Conservation (phyloP, 2,797 vertebrate species). For the Sphenopsis melanotis region DNA sequence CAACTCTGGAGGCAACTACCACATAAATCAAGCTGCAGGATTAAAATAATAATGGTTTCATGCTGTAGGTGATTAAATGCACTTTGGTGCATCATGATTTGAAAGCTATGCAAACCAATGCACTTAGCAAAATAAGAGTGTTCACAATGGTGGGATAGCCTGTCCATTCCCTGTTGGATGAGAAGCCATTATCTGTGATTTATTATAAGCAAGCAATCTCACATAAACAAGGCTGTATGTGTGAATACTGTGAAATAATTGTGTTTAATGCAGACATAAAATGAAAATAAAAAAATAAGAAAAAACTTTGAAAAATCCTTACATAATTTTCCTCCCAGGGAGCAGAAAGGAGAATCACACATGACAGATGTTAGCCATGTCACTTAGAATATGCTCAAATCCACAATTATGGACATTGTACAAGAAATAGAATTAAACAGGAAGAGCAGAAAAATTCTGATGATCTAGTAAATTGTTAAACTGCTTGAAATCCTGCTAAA, state of each 20-base stretch:
- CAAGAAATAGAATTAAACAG: slow-evolving; percentile 41
- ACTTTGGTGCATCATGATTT: slow-evolving; percentile 18
- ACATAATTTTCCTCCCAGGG: slow-evolving; percentile 72
- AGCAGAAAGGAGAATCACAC: slow-evolving; percentile 70
- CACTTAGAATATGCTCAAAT: slow-evolving; percentile 51
- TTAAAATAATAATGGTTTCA: slow-evolving; percentile 59
- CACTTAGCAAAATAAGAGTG: slow-evolving; percentile 26
- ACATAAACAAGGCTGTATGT: slow-evolving; percentile 33
- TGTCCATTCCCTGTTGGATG: slow-evolving; percentile 58
- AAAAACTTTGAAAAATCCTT: slow-evolving; percentile 59
- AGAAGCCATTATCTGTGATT: slow-evolving; percentile 38
- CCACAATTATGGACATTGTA: slow-evolving; percentile 34
- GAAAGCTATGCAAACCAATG: slow-evolving; percentile 40
- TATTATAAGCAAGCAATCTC: slow-evolving; percentile 54
- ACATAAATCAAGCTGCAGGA: slow-evolving; percentile 34
- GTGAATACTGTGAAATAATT: slow-evolving; percentile 13
- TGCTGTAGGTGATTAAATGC: slow-evolving; percentile 45
- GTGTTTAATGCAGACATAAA: slow-evolving; percentile 53
- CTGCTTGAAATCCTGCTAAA: not conserved
- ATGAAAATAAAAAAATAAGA: not conserved
- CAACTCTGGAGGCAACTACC: slow-evolving; percentile 28
- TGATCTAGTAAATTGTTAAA: not conserved
- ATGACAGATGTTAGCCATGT: slow-evolving; percentile 65
- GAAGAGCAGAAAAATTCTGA: not conserved
- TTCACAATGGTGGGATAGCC: slow-evolving; percentile 17